Percentiles rank a stretch among this genome's conserved stretches.
These are phyloP conservation scores for Microctenopoma lineatum DNA, from an alignment of 2,797 vertebrate genomes.

Conservation along the genomic window DNA sequence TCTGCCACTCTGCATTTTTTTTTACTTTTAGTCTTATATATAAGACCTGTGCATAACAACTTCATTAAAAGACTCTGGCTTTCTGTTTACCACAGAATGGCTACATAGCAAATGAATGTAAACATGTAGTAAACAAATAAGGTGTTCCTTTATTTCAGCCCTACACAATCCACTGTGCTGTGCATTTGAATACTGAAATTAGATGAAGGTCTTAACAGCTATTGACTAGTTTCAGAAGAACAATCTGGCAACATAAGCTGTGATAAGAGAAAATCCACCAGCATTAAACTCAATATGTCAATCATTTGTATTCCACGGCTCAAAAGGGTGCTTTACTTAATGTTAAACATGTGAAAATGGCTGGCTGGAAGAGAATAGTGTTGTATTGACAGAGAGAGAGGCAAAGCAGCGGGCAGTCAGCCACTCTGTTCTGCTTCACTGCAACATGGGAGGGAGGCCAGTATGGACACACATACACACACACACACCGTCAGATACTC, in stretches of 20 bases:
- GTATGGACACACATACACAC: conserved; percentile 41
- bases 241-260: conserved; percentile 58
- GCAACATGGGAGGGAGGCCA: conserved; percentile 82
- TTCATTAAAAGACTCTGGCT: conserved; percentile 57
- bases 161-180: conserved; percentile 3
- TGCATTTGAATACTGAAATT: conserved; percentile 29
- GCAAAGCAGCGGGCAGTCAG: conserved; percentile 82
- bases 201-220: conserved; percentile 47
- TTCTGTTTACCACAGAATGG: conserved; percentile 37
- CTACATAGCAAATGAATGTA: conserved; percentile 48
- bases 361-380: conserved; percentile 76
- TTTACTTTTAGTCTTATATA: conserved; percentile 9
- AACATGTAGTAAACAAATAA: conserved; percentile 37
- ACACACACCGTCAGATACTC: conserved; percentile 12
- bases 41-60: conserved; percentile 41
- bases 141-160: conserved; percentile 34
- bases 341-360: conserved; percentile 79
- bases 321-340: conserved; percentile 72
- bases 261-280: conserved; percentile 52
- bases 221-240: conserved; percentile 42
- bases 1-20: conserved; percentile 30
- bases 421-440: conserved; percentile 83
- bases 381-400: conserved; percentile 82
- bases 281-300: conserved; percentile 69
- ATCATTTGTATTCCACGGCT: conserved; percentile 62